A percentile compares a stretch with the other conserved stretches of the same genome.
Evolutionary conservation across 1,140 invertebrate genomes (phyloP).

Genomic region (Diorhabda elongata): DNA sequence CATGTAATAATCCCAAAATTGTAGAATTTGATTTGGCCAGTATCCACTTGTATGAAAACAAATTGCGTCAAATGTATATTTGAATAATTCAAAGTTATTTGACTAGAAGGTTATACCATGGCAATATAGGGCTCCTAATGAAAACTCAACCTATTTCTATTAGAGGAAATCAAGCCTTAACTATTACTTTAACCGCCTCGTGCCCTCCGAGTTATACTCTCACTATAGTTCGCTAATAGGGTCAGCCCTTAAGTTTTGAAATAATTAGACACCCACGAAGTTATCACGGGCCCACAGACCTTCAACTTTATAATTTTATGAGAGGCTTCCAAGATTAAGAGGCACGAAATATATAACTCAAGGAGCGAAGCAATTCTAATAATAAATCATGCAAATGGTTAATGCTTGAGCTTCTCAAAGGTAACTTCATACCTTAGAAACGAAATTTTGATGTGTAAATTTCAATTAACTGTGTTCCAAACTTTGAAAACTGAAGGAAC

Average conservation of each 20-base stretch:
- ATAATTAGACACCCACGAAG: background rate
- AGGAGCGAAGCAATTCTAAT: background rate
- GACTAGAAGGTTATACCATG: background rate
- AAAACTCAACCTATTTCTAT: background rate
- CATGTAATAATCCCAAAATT: no score
- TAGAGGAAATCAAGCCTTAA: constrained; percentile 2
- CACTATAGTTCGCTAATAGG: background rate
- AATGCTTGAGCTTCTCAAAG: no score
- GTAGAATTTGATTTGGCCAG: no score
- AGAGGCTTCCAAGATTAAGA: background rate
- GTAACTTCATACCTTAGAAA: no score
- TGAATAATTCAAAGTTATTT: no score
- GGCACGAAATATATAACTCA: background rate
- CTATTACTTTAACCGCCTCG: background rate
- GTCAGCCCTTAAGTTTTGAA: constrained; percentile 2
- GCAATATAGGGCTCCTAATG: background rate
- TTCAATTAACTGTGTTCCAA: no score
- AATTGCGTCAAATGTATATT: no score
- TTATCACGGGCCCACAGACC: background rate
- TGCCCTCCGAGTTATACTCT: background rate
- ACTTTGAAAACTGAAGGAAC: no score
- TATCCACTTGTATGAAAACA: no score
- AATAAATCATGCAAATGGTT: no score
- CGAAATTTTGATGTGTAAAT: no score
- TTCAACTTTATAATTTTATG: constrained; percentile 1